Percentiles rank a stretch among this genome's conserved stretches.
Conservation (phyloP, 2,888 invertebrate genomes). For the Anaspis maculata region DNA sequence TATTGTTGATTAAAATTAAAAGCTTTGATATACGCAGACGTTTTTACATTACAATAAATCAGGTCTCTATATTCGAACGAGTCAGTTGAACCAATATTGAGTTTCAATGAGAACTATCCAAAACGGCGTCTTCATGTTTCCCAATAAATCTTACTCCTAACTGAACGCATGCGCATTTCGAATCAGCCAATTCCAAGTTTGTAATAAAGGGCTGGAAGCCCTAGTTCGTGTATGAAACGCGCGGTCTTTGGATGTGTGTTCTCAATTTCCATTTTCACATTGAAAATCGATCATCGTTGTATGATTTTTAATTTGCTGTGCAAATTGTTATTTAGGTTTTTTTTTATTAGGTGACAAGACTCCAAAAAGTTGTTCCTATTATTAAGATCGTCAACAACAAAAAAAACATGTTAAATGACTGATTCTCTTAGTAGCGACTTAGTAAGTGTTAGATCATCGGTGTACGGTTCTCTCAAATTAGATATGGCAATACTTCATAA, state of each 20-base stretch:
- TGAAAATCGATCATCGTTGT: constrained; percentile 5
- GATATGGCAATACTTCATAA: constrained; percentile 24
- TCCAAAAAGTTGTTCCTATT: constrained; percentile 18
- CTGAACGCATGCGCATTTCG: too few species aligned
- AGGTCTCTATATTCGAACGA: too few species aligned
- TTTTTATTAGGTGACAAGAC: constrained; percentile 8
- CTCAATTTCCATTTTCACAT: constrained; percentile 12
- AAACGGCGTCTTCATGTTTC: too few species aligned
- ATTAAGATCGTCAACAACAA: constrained; percentile 13
- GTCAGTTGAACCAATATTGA: too few species aligned
- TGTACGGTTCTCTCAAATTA: constrained; percentile 13
- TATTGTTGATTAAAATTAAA: too few species aligned
- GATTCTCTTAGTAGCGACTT: constrained; percentile 13
- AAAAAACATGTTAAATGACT: too few species aligned
- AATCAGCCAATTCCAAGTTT: background rate
- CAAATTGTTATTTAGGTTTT: constrained; percentile 11
- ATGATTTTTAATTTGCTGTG: constrained; percentile 13
- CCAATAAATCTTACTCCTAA: too few species aligned
- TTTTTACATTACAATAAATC: too few species aligned
- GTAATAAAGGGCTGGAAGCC: background rate
- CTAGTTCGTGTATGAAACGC: constrained; percentile 6
- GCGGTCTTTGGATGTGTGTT: too few species aligned
- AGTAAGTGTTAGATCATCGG: constrained; percentile 15
- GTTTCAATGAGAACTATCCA: too few species aligned
- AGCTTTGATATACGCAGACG: too few species aligned